Percentiles rank a stretch among this genome's conserved stretches.
Conservation (phyloP, 2,113 vertebrate species). For the Synchiropus splendidus region DNA sequence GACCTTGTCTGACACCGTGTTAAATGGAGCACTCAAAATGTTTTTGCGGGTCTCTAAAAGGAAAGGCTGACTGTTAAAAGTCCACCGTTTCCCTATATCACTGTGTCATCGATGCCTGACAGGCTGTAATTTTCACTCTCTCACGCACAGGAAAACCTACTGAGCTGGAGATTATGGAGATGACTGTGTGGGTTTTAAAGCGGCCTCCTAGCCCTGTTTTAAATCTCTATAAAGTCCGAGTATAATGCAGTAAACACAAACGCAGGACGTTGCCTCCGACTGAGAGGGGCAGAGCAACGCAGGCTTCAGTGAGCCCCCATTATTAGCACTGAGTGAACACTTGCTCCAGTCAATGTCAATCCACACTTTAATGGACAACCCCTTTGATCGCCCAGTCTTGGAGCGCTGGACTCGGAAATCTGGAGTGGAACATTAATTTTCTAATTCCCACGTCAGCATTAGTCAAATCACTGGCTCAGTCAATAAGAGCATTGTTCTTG, state of each 20-base stretch:
- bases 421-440: conserved; percentile 36
- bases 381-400: conserved; percentile 32
- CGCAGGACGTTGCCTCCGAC: conserved; percentile 33
- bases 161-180: conserved; percentile 81
- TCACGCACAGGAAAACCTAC: conserved; percentile 71
- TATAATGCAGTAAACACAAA: conserved; percentile 58
- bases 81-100: conserved; percentile 80
- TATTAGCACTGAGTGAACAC: conserved; percentile 43
- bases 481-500: conserved; percentile 28
- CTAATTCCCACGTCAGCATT: conserved; percentile 40
- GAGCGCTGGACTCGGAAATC: conserved; percentile 26
- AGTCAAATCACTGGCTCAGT: conserved; percentile 38
- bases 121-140: conserved; percentile 85
- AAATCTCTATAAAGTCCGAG: conserved; percentile 49
- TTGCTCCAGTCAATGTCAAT: conserved; percentile 46
- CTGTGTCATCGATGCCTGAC: conserved; percentile 78
- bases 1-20: conserved; percentile 76
- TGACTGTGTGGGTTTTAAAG: conserved; percentile 61
- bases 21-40: conserved; percentile 76
- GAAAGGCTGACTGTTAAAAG: conserved; percentile 74
- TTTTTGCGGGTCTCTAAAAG: conserved; percentile 53
- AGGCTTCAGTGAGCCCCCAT: conserved; percentile 43
- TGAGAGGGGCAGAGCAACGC: conserved; percentile 37
- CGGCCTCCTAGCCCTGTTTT: conserved; percentile 53
- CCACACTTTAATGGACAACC: conserved; percentile 32